A percentile compares a stretch with the other conserved stretches of the same genome.
These are phyloP conservation scores for Notarius quadriscutis DNA, from an alignment of 2,113 vertebrate genomes.

Conservation along the genomic window DNA sequence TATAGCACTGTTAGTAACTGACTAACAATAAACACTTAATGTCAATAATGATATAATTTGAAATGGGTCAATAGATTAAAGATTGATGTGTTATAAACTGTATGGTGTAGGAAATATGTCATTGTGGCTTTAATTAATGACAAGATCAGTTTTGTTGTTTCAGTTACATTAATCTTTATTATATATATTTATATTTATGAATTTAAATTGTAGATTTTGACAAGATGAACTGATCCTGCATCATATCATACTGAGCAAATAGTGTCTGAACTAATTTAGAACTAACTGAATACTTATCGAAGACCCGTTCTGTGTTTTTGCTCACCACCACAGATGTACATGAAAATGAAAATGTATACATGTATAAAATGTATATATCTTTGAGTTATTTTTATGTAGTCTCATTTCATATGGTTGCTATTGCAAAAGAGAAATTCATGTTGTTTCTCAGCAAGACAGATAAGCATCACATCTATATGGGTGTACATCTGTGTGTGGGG, in stretches of 20 bases:
- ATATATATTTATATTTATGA: neutral
- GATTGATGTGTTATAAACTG: neutral
- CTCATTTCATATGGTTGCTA: constrained; percentile 10
- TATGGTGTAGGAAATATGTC: neutral
- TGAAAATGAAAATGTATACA: neutral
- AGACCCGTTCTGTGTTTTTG: neutral
- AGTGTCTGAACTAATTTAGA: neutral
- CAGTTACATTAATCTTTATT: neutral
- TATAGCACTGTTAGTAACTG: neutral
- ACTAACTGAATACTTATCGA: neutral
- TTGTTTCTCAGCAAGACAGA: neutral
- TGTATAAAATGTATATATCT: neutral
- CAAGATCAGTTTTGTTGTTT: neutral
- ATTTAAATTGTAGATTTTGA: neutral
- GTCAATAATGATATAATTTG: neutral
- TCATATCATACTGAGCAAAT: neutral
- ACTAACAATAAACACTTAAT: neutral
- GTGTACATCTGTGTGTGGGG: constrained; percentile 37
- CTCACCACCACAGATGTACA: neutral
- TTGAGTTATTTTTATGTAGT: neutral
- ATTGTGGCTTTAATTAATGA: neutral
- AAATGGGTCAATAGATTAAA: neutral
- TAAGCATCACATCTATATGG: constrained; percentile 6
- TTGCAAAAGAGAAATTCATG: neutral
- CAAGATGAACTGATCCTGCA: neutral